Evolutionary conservation across 2,113 vertebrate species (phyloP).

Genomic region (Euleptes europaea): DNA sequence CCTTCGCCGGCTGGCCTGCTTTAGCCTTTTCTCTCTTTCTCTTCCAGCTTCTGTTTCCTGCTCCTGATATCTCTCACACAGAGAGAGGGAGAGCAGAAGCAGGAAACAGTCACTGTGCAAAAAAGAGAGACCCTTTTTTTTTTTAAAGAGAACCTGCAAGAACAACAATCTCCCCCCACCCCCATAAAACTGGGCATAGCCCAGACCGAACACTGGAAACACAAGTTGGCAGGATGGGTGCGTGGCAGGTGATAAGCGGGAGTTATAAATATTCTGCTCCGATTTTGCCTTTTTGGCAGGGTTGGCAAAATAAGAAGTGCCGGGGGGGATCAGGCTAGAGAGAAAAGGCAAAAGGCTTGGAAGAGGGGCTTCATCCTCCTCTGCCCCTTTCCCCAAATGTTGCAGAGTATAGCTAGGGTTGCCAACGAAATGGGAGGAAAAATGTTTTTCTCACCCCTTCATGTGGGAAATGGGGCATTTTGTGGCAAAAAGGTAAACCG

Average conservation of each 20-base stretch:
- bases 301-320: too few species aligned
- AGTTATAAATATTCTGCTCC: too few species aligned
- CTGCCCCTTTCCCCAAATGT: too few species aligned
- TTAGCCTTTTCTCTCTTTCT: not conserved
- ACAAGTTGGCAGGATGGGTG: not conserved
- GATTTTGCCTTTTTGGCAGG: too few species aligned
- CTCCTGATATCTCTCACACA: not conserved
- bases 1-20: not conserved
- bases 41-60: conserved; percentile 13
- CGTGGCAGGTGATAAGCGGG: not conserved
- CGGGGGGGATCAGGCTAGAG: too few species aligned
- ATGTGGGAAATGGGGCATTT: too few species aligned
- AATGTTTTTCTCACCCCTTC: too few species aligned
- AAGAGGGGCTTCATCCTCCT: too few species aligned
- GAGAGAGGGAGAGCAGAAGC: not conserved
- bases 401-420: too few species aligned
- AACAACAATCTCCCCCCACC: not conserved
- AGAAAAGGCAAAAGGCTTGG: too few species aligned
- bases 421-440: too few species aligned
- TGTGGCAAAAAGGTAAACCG: too few species aligned
- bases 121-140: not conserved
- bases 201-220: not conserved
- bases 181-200: not conserved
- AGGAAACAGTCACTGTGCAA: conserved; percentile 13
- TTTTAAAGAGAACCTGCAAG: conserved; percentile 6